Conservation (phyloP, 2,888 invertebrate species). For the Seira musarum region DNA sequence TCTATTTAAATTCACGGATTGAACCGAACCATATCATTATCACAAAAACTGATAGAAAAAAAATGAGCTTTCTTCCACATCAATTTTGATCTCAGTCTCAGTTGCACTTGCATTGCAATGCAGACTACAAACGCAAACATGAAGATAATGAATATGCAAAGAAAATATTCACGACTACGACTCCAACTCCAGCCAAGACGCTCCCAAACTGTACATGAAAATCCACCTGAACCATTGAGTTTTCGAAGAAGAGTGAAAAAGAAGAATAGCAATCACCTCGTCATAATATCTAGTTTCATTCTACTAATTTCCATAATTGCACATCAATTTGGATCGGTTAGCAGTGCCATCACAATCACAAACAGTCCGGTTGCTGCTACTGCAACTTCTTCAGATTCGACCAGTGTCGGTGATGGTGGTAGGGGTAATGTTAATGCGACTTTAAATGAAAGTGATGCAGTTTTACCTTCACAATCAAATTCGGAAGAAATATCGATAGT, state of each 20-base stretch:
- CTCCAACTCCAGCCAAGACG: constrained; percentile 32
- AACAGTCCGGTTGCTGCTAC: too few relatives aligned
- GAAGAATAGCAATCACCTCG: constrained; percentile 23
- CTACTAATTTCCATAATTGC: background rate
- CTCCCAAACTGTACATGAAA: constrained; percentile 49
- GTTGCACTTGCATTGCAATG: background rate
- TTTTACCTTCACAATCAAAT: too few relatives aligned
- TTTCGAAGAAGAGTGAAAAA: too few relatives aligned
- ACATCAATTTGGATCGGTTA: background rate
- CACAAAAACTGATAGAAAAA: too few relatives aligned
- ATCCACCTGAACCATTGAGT: constrained; percentile 39
- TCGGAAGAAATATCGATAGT: too few relatives aligned
- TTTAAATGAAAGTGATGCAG: too few relatives aligned
- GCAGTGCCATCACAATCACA: background rate
- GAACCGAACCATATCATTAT: background rate
- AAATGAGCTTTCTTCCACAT: background rate
- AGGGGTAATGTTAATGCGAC: too few relatives aligned
- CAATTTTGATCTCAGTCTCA: background rate
- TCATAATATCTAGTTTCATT: background rate
- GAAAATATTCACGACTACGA: too few relatives aligned
- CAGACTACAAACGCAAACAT: background rate
- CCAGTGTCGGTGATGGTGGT: background rate
- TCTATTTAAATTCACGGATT: background rate
- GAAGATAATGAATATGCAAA: too few relatives aligned
- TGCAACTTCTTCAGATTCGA: background rate